Conservation (phyloP, 2,113 vertebrate genomes). For the Danio rerio region DNA sequence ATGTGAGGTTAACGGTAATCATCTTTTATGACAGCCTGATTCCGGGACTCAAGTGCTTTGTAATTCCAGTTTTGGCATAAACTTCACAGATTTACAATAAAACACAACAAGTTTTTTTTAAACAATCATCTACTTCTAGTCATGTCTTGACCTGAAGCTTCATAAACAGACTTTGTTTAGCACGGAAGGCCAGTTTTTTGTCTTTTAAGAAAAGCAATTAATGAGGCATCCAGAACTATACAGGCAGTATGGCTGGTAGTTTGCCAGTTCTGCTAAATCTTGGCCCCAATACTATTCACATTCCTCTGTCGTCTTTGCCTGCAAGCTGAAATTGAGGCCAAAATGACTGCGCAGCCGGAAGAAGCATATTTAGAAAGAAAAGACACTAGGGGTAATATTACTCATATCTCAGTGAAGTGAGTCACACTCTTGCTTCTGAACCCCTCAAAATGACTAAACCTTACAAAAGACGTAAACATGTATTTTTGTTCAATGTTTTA, state of each 20-base stretch:
- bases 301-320: constrained; percentile 2
- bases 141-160: not conserved
- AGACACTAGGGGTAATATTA: not conserved
- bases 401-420: not conserved
- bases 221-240: not conserved
- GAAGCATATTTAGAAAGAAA: constrained; percentile 4
- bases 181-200: not conserved
- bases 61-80: not conserved
- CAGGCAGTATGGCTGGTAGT: not conserved
- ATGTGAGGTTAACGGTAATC: not conserved
- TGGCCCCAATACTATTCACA: constrained; percentile 13
- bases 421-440: not conserved
- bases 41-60: constrained; percentile 29
- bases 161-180: not conserved
- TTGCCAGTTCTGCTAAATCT: not conserved
- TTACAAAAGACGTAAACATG: not conserved
- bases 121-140: not conserved
- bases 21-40: constrained; percentile 21
- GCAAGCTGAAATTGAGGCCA: constrained; percentile 13
- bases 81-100: not conserved
- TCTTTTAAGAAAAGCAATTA: constrained; percentile 5
- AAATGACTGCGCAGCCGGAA: not conserved
- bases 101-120: not conserved
- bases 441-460: not conserved
- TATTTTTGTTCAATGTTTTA: not conserved